Evolutionary conservation across 2,888 invertebrate genomes (phyloP), one percentile per base, ranked within the genome.

Genomic region (Teinopalpus imperialis): DNA sequence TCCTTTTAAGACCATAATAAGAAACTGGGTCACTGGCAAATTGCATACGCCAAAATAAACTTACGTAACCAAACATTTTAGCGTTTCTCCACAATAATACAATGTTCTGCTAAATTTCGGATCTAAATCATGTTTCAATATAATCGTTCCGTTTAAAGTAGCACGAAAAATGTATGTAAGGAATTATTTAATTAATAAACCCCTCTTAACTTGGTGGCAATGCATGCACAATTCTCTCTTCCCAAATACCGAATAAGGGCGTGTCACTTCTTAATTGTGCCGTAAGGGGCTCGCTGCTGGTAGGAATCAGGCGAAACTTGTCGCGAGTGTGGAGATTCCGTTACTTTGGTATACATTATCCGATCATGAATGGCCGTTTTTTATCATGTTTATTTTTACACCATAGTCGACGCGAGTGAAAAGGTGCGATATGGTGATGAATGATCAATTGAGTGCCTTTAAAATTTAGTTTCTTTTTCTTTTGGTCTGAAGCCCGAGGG

Each of bases 331-430:
- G 39, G 46, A 46, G 55, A 57, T 60, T 59, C 62, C 57, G 59
- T 69, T 66, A 62, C 56, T 51, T 54, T 32, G 20, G 48, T 43
- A 39, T 30, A 29, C 29, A 46, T 51, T 43, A 48, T 45, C 46
- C 53, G 53, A 45, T 54, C 54, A 56, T 65, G 60, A 66, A 65
- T 63, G 63, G 55, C 24, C 47, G 56, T 55, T 60, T 61, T 65
- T 54, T 52, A 39, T 52, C 42, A 51, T 42, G 42, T 60, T 55
- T 49, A 49, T 54, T 56, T 55, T 56, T 55, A 35, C 49, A 55
- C 53, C 13, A 20, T 26, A 8, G 24, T 36, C 37, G 42, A 47
- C 31, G 44, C 39, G 14, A 35, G 44, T 56, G 2, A 56, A 49
- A 55, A 58, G 50, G 18, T 39, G 49, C 53, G 40, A 43, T 48